phyloP scores from a whole-genome alignment of 1,140 invertebrate species.

The Rhagoletis zephyria region DNA sequence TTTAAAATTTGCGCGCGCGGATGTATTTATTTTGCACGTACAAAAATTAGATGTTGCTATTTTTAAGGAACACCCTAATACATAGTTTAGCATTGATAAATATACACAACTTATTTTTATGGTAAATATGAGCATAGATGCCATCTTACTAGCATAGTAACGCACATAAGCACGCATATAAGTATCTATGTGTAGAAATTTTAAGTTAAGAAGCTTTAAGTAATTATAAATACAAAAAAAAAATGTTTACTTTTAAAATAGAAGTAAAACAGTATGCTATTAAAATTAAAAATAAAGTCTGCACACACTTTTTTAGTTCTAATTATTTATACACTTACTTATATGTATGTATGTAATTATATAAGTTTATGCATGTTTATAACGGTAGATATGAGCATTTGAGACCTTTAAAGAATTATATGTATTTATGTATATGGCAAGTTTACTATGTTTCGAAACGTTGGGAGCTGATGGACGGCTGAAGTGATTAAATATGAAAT shows the following conservation, averaged over 20 bases:
- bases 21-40: too few relatives aligned
- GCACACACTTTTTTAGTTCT: neutral
- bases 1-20: too few relatives aligned
- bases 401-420: neutral
- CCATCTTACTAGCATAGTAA: too few relatives aligned
- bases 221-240: too few relatives aligned
- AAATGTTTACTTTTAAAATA: too few relatives aligned
- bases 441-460: neutral
- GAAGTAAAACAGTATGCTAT: too few relatives aligned
- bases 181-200: too few relatives aligned
- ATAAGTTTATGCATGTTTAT: neutral
- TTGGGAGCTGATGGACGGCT: constrained; percentile 42
- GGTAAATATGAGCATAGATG: neutral
- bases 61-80: too few relatives aligned
- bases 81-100: neutral
- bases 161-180: too few relatives aligned
- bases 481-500: neutral
- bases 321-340: neutral
- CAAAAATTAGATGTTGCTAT: too few relatives aligned
- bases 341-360: neutral
- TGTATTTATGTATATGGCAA: constrained; percentile 7
- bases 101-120: too few relatives aligned
- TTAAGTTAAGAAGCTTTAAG: too few relatives aligned
- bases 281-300: neutral
- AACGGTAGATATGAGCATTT: constrained; percentile 11